These are phyloP conservation scores for Oceanodroma tethys DNA, from an alignment of 2,113 vertebrate genomes.

Conservation along the genomic window DNA sequence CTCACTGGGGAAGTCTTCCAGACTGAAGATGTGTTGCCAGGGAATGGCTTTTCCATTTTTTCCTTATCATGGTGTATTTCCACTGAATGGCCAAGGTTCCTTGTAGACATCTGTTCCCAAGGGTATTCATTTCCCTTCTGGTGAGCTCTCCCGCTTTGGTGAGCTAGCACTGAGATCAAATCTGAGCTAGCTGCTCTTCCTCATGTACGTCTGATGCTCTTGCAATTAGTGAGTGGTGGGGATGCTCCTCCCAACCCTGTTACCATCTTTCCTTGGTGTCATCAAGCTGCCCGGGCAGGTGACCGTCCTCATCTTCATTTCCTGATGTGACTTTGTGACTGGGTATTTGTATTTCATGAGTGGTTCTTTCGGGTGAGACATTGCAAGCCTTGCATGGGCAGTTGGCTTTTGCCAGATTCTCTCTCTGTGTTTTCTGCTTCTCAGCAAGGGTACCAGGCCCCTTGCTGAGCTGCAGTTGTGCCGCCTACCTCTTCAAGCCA, in stretches of 20 bases:
- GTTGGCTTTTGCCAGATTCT: not conserved
- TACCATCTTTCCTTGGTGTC: not conserved
- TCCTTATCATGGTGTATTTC: not conserved
- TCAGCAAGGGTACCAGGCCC: not conserved
- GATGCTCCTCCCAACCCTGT: not conserved
- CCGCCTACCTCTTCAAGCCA: not conserved
- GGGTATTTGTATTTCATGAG: not conserved
- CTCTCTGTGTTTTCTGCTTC: not conserved
- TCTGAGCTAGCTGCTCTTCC: not conserved
- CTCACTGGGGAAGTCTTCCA: not conserved
- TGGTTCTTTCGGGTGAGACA: not conserved
- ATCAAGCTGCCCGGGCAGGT: not conserved
- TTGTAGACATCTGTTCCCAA: not conserved
- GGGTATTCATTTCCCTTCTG: not conserved
- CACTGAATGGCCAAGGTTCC: not conserved
- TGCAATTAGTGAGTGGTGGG: not conserved
- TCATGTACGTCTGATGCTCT: not conserved
- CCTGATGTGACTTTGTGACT: not conserved
- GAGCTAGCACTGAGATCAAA: not conserved
- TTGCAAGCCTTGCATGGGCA: not conserved
- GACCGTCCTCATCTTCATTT: not conserved
- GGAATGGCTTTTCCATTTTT: not conserved
- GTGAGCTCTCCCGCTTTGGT: not conserved
- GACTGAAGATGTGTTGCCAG: not conserved
- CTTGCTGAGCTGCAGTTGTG: not conserved